These are phyloP conservation scores for Nesoenas mayeri DNA, from an alignment of 2,113 vertebrate genomes.

Conservation along the genomic window DNA sequence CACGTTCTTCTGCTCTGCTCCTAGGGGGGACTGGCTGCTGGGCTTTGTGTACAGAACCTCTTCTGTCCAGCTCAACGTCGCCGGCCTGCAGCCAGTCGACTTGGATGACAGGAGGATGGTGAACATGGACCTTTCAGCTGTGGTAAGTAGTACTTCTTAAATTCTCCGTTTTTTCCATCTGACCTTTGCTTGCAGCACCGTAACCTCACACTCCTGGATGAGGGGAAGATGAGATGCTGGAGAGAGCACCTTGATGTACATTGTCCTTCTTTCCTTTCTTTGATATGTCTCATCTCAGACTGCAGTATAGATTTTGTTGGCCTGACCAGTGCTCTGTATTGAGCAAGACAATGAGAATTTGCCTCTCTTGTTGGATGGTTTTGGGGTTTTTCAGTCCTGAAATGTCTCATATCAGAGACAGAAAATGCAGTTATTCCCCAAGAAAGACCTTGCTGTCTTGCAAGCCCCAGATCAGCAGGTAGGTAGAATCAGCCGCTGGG, in stretches of 20 bases:
- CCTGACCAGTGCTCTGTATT: background rate
- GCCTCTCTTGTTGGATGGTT: background rate
- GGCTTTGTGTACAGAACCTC: slow-evolving; percentile 94
- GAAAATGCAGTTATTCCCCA: background rate
- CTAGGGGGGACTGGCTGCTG: slow-evolving; percentile 95
- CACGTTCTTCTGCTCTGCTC: background rate
- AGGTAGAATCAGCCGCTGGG: background rate
- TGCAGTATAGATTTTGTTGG: background rate
- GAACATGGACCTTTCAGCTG: slow-evolving; percentile 91
- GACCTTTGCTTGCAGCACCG: background rate
- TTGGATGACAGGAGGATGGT: slow-evolving; percentile 85
- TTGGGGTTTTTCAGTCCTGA: background rate
- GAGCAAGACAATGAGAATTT: background rate
- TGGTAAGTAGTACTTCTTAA: slow-evolving; percentile 78
- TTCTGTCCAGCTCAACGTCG: slow-evolving; percentile 85
- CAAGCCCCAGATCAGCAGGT: background rate
- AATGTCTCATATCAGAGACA: background rate
- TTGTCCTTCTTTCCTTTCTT: background rate
- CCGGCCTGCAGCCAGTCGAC: slow-evolving; percentile 90
- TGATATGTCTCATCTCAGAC: background rate
- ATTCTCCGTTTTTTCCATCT: background rate
- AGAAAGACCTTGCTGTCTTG: background rate
- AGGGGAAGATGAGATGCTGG: background rate
- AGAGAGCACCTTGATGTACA: background rate
- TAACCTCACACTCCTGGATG: background rate